A percentile compares a stretch with the other conserved stretches of the same genome.
Evolutionary conservation across 2,888 invertebrate genomes (phyloP).

Genomic region (Tromatobia lineatoria): DNA sequence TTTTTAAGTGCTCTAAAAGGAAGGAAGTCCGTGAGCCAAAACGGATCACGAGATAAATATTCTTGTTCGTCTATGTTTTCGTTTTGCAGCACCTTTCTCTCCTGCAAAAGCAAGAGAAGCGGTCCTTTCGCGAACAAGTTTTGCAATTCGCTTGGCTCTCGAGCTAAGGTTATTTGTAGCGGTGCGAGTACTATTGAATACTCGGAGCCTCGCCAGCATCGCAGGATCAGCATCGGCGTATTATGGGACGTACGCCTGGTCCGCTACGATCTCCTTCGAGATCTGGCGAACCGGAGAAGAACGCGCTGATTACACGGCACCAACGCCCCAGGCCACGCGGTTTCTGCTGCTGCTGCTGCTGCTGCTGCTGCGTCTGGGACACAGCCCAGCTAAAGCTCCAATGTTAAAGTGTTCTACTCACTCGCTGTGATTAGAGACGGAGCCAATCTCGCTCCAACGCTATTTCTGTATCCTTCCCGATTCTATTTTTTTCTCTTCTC

Average conservation of each 20-base stretch:
- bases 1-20: not conserved
- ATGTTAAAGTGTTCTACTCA: conserved; percentile 75
- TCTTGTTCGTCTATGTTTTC: not conserved
- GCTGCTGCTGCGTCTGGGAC: conserved; percentile 25
- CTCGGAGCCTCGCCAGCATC: conserved; percentile 36
- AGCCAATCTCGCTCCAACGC: conserved; percentile 59
- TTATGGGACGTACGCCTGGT: conserved; percentile 21
- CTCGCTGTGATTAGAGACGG: conserved; percentile 70
- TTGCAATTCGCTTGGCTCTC: conserved; percentile 60
- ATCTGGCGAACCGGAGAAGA: conserved; percentile 61
- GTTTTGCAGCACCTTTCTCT: not conserved
- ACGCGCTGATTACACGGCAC: conserved; percentile 80
- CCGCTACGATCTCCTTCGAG: conserved; percentile 37
- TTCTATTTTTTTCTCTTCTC: conserved; percentile 56
- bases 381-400: conserved; percentile 58
- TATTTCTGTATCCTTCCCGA: conserved; percentile 54
- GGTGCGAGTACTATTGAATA: conserved; percentile 60
- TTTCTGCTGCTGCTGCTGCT: not conserved
- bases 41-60: conserved; percentile 4
- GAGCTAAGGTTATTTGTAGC: conserved; percentile 57
- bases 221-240: conserved; percentile 40
- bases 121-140: conserved; percentile 41
- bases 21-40: not conserved
- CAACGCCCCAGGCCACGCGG: conserved; percentile 75
- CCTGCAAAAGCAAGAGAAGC: not conserved